A percentile compares a stretch with the other conserved stretches of the same genome.
Evolutionary conservation across 2,113 vertebrate species (phyloP).

Genomic region (Myrmecophaga tridactyla): DNA sequence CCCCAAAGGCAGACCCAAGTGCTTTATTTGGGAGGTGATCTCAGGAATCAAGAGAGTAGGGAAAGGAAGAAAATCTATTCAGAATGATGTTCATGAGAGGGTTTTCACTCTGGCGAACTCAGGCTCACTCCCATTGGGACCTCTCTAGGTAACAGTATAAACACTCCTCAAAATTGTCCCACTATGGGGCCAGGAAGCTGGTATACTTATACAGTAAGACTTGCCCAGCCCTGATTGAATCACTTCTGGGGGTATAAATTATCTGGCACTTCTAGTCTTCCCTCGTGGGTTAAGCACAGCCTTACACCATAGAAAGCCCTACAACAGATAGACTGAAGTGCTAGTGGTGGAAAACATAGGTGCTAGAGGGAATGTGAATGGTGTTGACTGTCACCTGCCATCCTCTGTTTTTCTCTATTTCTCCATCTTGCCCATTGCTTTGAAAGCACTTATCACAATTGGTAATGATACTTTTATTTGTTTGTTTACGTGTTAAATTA

Average conservation of each 20-base stretch:
- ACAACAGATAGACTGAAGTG: too few relatives aligned
- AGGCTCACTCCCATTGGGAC: neutral
- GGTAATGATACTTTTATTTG: neutral
- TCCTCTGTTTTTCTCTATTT: neutral
- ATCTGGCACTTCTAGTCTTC: neutral
- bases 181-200: too few relatives aligned
- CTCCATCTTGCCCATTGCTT: neutral
- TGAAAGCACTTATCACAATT: neutral
- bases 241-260: too few relatives aligned
- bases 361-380: rapidly evolving
- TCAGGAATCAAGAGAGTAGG: neutral
- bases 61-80: neutral
- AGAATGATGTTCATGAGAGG: neutral
- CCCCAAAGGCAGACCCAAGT: neutral
- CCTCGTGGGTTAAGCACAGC: rapidly evolving
- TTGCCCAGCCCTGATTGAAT: too few relatives aligned
- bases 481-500: neutral
- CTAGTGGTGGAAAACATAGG: neutral
- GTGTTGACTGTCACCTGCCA: neutral
- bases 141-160: too few relatives aligned
- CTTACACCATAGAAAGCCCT: neutral
- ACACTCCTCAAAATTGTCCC: too few relatives aligned
- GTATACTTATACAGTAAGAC: too few relatives aligned
- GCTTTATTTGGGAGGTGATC: too few relatives aligned
- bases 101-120: neutral